Evolutionary conservation across 2,797 vertebrate species (phyloP).

Genomic region (Paedocypris micromegethes): DNA sequence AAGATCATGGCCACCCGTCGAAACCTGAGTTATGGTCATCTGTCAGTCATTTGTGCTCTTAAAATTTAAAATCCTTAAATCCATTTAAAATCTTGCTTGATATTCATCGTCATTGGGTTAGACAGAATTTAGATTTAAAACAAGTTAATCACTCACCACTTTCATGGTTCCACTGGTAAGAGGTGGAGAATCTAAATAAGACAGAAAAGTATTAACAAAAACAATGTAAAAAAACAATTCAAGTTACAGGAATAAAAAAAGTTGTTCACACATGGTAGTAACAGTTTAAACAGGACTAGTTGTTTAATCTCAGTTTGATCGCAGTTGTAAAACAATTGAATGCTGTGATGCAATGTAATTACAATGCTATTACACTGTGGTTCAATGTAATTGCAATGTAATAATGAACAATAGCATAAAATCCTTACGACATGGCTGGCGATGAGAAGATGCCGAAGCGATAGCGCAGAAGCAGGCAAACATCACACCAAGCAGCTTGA

Average conservation of each 20-base stretch:
- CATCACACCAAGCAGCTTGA: slow-evolving; percentile 45
- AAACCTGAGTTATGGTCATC: slow-evolving; percentile 2
- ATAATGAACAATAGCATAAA: not conserved
- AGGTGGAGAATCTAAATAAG: slow-evolving; percentile 35
- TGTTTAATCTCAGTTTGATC: too few relatives aligned
- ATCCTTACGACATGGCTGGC: slow-evolving; percentile 68
- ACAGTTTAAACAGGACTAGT: too few relatives aligned
- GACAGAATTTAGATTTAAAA: too few relatives aligned
- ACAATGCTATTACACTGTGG: too few relatives aligned
- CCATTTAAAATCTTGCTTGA: too few relatives aligned
- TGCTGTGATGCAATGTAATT: too few relatives aligned
- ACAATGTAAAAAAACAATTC: too few relatives aligned
- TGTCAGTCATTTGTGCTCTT: too few relatives aligned
- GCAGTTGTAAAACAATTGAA: too few relatives aligned
- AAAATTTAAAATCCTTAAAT: not conserved
- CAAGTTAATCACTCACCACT: slow-evolving; percentile 40
- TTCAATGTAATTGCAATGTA: not conserved
- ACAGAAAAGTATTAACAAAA: not conserved
- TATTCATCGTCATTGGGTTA: too few relatives aligned
- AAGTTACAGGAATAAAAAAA: too few relatives aligned
- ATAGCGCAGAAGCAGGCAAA: slow-evolving; percentile 57
- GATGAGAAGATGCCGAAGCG: slow-evolving; percentile 55
- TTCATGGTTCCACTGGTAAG: slow-evolving; percentile 42
- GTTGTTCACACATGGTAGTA: too few relatives aligned
- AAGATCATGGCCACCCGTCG: slow-evolving; percentile 53